A percentile compares a stretch with the other conserved stretches of the same genome.
These are phyloP conservation scores for Epinephelus moara DNA, from an alignment of 2,113 vertebrate species.

Conservation along the genomic window DNA sequence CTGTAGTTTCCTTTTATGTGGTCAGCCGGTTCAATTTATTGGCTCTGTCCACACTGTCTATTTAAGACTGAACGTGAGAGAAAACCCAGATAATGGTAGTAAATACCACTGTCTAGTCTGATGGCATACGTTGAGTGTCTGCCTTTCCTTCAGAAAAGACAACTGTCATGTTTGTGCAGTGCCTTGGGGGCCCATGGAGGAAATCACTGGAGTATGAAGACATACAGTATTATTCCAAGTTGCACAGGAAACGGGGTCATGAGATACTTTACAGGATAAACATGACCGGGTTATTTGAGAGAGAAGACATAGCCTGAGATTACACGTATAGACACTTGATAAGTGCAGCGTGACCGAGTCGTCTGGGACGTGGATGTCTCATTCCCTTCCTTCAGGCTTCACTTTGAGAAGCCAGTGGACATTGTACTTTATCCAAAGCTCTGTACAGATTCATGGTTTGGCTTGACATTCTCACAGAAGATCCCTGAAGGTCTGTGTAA, in stretches of 20 bases:
- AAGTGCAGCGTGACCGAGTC: conserved; percentile 49
- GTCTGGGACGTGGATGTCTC: conserved; percentile 49
- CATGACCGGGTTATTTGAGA: conserved; percentile 55
- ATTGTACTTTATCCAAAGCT: conserved; percentile 51
- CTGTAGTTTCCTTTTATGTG: conserved; percentile 63
- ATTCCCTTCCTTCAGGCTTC: conserved; percentile 34
- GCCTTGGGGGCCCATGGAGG: conserved; percentile 23
- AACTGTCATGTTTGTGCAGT: conserved; percentile 21
- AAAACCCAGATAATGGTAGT: conserved; percentile 67
- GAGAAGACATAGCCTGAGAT: conserved; percentile 47
- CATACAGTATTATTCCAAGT: conserved; percentile 29
- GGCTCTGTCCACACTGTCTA: conserved; percentile 60
- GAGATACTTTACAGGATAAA: conserved; percentile 59
- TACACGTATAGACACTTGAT: conserved; percentile 33
- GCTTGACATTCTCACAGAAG: conserved; percentile 75
- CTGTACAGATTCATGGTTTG: conserved; percentile 50
- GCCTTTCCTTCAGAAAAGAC: conserved; percentile 16
- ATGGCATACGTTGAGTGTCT: conserved; percentile 38
- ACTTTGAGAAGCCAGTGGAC: conserved; percentile 34
- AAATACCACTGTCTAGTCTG: conserved; percentile 63
- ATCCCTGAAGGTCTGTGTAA: conserved; percentile 68
- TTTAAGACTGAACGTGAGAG: conserved; percentile 65
- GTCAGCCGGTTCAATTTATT: conserved; percentile 59
- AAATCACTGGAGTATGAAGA: conserved; percentile 36
- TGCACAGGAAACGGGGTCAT: conserved; percentile 61